Percentiles rank a stretch among this genome's conserved stretches.
Conservation (phyloP, 2,888 invertebrate genomes). For the Athetis lepigone region DNA sequence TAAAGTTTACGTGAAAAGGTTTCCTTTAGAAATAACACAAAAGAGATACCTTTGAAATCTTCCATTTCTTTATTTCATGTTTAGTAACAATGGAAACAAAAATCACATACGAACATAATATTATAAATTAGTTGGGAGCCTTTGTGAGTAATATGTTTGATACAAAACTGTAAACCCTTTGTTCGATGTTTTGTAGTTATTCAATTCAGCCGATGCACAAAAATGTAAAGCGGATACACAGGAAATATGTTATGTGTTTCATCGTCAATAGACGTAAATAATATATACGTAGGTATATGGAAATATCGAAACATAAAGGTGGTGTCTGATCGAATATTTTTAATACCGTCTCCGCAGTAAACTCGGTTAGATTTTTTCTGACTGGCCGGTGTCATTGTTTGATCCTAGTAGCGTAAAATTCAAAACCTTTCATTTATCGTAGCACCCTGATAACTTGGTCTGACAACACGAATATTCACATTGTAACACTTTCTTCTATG, state of each 20-base stretch:
- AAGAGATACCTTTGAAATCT: neutral
- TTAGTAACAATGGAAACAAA: neutral
- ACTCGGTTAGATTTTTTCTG: neutral
- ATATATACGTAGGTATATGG: constrained; percentile 3
- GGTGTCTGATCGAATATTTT: neutral
- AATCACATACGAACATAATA: neutral
- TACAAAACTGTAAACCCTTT: constrained; percentile 19
- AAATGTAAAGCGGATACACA: constrained; percentile 26
- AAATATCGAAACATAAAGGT: neutral
- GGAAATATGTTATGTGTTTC: constrained; percentile 42
- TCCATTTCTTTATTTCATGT: neutral
- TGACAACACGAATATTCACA: no score
- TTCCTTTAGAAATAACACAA: neutral
- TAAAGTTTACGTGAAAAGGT: neutral
- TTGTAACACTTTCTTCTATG: no score
- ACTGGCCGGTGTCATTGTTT: no score
- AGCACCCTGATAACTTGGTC: no score
- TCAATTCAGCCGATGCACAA: constrained; percentile 31
- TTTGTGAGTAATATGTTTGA: neutral
- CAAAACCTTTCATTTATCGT: no score
- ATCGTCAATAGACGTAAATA: constrained; percentile 31
- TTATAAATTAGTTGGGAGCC: neutral
- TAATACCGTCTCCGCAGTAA: neutral
- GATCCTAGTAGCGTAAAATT: no score
- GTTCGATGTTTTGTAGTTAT: constrained; percentile 33